Conservation (phyloP, 2,888 invertebrate genomes). For the Lapara coniferarum region DNA sequence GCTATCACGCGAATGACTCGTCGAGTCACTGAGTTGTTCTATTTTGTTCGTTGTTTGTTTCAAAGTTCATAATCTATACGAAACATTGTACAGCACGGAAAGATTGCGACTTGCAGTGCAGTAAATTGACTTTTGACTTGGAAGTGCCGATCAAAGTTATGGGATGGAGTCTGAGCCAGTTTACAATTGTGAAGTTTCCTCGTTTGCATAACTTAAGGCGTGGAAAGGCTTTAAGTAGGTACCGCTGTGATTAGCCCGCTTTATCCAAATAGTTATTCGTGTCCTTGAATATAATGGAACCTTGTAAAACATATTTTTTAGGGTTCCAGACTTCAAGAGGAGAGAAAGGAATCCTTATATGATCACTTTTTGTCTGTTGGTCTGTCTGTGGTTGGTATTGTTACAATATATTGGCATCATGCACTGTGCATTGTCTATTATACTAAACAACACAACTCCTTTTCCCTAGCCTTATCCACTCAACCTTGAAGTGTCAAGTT, state of each 20-base stretch:
- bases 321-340: too few relatives aligned
- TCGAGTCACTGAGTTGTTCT: not conserved
- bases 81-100: slow-evolving; percentile 34
- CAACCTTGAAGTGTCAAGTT: too few relatives aligned
- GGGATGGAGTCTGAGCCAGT: slow-evolving; percentile 67
- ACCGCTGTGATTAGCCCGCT: slow-evolving; percentile 65
- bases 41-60: slow-evolving; percentile 6
- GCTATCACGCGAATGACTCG: too few relatives aligned
- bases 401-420: too few relatives aligned
- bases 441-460: too few relatives aligned
- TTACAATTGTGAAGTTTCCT: slow-evolving; percentile 73
- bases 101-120: slow-evolving; percentile 47
- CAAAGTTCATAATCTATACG: slow-evolving; percentile 11
- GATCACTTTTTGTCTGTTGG: too few relatives aligned
- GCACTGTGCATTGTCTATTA: too few relatives aligned
- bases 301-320: slow-evolving; percentile 44
- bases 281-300: slow-evolving; percentile 58
- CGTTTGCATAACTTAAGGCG: slow-evolving; percentile 76
- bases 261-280: slow-evolving; percentile 52
- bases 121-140: slow-evolving; percentile 63
- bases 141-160: slow-evolving; percentile 75
- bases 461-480: too few relatives aligned
- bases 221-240: slow-evolving; percentile 68
- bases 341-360: too few relatives aligned
- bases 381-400: too few relatives aligned